Evolutionary conservation across 2,113 vertebrate genomes (phyloP), one percentile per base, ranked within the genome.

Genomic region (Chloebia gouldiae): DNA sequence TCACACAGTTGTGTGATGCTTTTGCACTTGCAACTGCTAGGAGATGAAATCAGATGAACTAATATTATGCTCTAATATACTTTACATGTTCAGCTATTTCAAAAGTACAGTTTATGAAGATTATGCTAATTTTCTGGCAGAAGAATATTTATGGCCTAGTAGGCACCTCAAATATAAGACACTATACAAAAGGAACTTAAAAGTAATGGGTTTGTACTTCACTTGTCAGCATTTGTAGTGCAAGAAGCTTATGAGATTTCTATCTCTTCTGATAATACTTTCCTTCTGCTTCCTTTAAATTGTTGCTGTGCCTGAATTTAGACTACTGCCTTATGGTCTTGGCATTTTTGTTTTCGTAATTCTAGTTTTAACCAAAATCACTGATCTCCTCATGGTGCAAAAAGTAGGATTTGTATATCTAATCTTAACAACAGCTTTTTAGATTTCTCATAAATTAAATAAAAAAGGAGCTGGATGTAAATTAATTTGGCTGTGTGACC

Each of bases 201-300:
- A 87, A 94, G 45, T 66, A 63, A 31, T 66, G 50, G 13, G 30
- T 88, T 82, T 80, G 31, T 92, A 31, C 44, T 94, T 82, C 45
- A 40, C 24, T 84, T 92, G 20, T 50, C 61, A 91, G 82, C 39
- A 90, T 81, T 86, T 78, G 42, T 68, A 80, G 75, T 86, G 54
- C 59, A 94, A 95, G 83, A 89, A 87, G 64, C 63, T 90, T 77
- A 86, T 39, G 90, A 92, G 51, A 86, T 94, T 90, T 96, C 50
- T 93, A 5, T 93, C 24, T 73, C 35, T 79, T 82, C 86, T 90
- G n/a, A 35, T 82, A 92, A 77, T 63, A n/a, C 54, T 93, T 81
- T 70, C n/a, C 30, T 88, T 88, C 72, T 78, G 39, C 33, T 90
- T 85, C 76, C 70, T 70, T 82, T 44, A 66, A 65, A 70, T 77